Evolutionary conservation across 1,140 invertebrate species (phyloP).

Genomic region (Drosophila pseudoobscura): DNA sequence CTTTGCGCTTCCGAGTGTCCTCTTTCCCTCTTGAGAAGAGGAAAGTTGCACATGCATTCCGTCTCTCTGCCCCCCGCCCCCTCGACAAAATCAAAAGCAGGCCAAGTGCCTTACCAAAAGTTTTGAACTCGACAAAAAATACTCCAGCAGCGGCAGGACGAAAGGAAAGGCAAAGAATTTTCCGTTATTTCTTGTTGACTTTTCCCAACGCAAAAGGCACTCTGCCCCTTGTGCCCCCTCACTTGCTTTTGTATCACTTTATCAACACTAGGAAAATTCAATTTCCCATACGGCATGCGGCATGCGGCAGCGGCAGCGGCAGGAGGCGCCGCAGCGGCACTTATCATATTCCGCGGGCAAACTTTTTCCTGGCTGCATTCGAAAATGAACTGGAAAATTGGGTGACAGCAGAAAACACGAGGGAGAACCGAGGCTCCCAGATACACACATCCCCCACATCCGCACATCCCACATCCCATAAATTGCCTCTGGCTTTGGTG

Average conservation of each 20-base stretch:
- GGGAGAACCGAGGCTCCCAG: no score
- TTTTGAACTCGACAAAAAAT: conserved; percentile 45
- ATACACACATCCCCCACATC: no score
- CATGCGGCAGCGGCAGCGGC: no score
- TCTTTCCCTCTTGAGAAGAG: no score
- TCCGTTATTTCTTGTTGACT: conserved; percentile 51
- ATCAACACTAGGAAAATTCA: conserved; percentile 75
- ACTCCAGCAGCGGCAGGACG: conserved; percentile 18
- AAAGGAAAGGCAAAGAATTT: conserved; percentile 32
- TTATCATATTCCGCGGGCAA: conserved; percentile 68
- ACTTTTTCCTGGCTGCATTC: conserved; percentile 47
- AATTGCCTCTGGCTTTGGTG: conserved; percentile 47
- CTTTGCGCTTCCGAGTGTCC: no score
- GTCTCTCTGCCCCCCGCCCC: neutral
- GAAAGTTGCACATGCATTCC: conserved; percentile 37
- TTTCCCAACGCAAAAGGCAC: conserved; percentile 37
- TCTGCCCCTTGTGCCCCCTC: neutral
- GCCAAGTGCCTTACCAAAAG: conserved; percentile 45
- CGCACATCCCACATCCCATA: conserved; percentile 10
- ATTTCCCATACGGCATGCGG: conserved; percentile 57
- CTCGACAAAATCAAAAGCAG: conserved; percentile 47
- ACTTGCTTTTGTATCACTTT: conserved; percentile 58
- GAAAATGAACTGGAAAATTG: conserved; percentile 34
- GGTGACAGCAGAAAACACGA: neutral
- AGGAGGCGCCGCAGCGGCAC: conserved; percentile 40